Base-by-base conservation (phyloP, 2,797 vertebrate genomes). In the Silurus aristotelis region DNA sequence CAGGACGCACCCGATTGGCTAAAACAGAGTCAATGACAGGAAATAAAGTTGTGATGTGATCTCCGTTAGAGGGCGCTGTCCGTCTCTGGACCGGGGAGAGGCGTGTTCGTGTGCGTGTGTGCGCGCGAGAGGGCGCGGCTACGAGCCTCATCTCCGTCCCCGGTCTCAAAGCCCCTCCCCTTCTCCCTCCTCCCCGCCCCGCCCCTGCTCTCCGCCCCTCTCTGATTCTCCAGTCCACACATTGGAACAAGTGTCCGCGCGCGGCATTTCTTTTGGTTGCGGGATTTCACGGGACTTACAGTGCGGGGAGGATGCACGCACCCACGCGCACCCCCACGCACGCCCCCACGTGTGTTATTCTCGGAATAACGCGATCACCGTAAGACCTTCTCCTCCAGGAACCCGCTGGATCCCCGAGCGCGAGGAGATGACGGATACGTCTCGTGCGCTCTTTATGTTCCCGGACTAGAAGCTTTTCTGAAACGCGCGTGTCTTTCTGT, bases 1-100 rank as follows among this genome's bases (percentile, higher is more conserved):
- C 56, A 61, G 66, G n/a, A 27, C 66, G 27, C 67, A 20, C 6
- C 75, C 48, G 75, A 79, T 84, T 84, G 83, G 83, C 20, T 70
- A 22, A 61, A 43, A 46, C 3, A 38, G 27, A 17, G 58, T 0
- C 75, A 31, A 15, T 22, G 52, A 75, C 12, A 55, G 31, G 38
- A 15, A 38, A 5, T 63, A 38, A 22, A 38, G 13, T 63, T 61
- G 2, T 48, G n/a, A n/a, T 63, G 10, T 10, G 38, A 15, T 83
- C 0, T 6, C 38, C 68, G 63, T 19, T 73, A 83, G 82, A 64
- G 70, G 70, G 82, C 58, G 70, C 70, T 25, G 56, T 48, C 64
- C 20, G 14, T 63, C 56, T 61, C 14, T 2, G 46, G 20, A 17
- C 15, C 9, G 2, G 52, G 6, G 7, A 6, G 46, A 17, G 48